Evolutionary conservation across 2,113 vertebrate species (phyloP).

Genomic region (Indicator indicator): DNA sequence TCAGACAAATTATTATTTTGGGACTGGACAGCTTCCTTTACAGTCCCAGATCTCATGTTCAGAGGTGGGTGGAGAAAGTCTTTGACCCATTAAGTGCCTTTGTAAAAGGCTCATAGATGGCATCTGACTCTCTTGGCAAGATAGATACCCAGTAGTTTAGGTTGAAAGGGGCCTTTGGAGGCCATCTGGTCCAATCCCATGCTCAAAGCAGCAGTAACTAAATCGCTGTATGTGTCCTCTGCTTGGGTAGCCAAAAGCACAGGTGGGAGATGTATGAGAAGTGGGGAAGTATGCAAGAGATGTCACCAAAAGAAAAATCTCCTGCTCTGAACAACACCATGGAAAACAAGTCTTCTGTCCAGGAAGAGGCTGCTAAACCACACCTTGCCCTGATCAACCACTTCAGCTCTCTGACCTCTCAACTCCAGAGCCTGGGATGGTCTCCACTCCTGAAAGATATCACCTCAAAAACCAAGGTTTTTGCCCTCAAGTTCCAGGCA

Average conservation of each 20-base stretch:
- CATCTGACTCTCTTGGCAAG: neutral
- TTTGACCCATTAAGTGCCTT: neutral
- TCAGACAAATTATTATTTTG: neutral
- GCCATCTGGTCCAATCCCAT: neutral
- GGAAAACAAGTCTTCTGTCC: neutral
- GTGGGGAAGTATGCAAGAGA: neutral
- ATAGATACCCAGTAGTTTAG: neutral
- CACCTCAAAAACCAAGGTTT: neutral
- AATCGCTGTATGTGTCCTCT: neutral
- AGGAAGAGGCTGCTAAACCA: neutral
- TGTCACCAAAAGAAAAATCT: neutral
- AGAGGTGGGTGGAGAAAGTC: neutral
- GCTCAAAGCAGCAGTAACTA: constrained; percentile 15
- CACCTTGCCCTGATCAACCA: neutral
- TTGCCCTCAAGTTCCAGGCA: neutral
- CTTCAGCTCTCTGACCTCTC: neutral
- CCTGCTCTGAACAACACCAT: neutral
- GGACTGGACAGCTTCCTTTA: neutral
- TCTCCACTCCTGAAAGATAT: neutral
- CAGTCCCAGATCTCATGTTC: neutral
- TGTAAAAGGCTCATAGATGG: neutral
- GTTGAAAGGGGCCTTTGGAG: neutral
- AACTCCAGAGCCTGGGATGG: rapidly evolving
- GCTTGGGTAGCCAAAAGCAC: neutral
- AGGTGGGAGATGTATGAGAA: neutral